Conservation (phyloP, 2,797 vertebrate species). For the Poeciliopsis gracilis region DNA sequence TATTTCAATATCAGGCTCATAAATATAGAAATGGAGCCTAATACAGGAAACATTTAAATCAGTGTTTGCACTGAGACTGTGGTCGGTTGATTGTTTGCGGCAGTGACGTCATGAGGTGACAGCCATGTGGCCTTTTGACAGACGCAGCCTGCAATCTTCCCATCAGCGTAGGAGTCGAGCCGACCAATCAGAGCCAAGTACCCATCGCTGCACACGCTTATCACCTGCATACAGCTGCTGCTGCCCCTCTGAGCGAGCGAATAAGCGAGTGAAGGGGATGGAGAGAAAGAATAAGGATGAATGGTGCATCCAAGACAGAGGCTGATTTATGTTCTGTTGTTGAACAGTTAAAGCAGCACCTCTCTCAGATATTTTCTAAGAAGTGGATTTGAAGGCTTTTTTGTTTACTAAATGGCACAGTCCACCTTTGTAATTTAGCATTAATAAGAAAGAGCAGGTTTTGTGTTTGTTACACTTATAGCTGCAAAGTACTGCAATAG, state of each 20-base stretch:
- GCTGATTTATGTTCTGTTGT: slow-evolving; percentile 59
- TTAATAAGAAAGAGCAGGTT: slow-evolving; percentile 29
- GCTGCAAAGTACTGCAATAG: slow-evolving; percentile 55
- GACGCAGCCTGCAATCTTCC: slow-evolving; percentile 76
- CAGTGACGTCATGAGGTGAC: slow-evolving; percentile 65
- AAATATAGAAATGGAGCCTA: slow-evolving; percentile 13
- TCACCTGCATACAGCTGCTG: slow-evolving; percentile 82
- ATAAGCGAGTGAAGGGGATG: slow-evolving; percentile 44
- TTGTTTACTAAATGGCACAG: slow-evolving; percentile 29
- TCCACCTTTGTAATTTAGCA: slow-evolving; percentile 42
- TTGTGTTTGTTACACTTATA: slow-evolving; percentile 34
- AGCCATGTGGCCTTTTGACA: slow-evolving; percentile 73
- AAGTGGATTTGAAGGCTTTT: slow-evolving; percentile 32
- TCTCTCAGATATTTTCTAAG: slow-evolving; percentile 48
- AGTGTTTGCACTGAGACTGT: slow-evolving; percentile 14
- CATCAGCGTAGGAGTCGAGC: slow-evolving; percentile 74
- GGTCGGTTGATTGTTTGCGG: slow-evolving; percentile 39
- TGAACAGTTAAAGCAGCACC: slow-evolving; percentile 38
- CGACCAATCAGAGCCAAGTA: slow-evolving; percentile 71
- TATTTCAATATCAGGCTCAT: slow-evolving; percentile 1
- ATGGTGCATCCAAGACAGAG: slow-evolving; percentile 53
- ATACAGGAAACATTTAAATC: slow-evolving; percentile 31
- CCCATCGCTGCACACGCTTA: slow-evolving; percentile 72
- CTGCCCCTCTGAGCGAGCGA: slow-evolving; percentile 64
- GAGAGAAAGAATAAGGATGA: slow-evolving; percentile 60